Percentiles rank a stretch among this genome's conserved stretches.
Conservation (phyloP, 2,797 vertebrate species). For the Balearica regulorum region DNA sequence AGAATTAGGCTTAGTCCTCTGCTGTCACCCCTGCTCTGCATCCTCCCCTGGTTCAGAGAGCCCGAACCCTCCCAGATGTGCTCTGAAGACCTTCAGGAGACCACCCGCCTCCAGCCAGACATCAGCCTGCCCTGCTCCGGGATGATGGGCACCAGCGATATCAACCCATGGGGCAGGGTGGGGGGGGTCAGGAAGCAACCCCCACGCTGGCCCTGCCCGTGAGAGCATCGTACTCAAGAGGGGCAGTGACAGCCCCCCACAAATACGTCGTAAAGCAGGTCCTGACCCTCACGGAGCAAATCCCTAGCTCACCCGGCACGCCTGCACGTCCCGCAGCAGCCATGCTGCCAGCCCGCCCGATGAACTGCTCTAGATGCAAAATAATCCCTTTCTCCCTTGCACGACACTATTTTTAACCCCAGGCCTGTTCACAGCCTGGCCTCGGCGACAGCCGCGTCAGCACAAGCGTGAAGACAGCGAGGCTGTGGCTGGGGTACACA, state of each 20-base stretch:
- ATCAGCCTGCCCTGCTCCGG: not conserved
- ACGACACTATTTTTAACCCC: not conserved
- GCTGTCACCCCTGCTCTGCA: not conserved
- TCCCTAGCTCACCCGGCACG: accelerated
- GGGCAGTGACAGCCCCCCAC: too few relatives aligned
- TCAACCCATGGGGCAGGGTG: not conserved
- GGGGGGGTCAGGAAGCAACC: not conserved
- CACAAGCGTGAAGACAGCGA: not conserved
- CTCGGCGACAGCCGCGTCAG: not conserved
- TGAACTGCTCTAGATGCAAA: not conserved
- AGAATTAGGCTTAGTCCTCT: not conserved
- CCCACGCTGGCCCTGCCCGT: accelerated
- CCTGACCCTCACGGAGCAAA: not conserved
- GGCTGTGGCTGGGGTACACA: not conserved
- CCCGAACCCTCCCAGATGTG: accelerated
- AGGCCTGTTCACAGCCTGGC: not conserved
- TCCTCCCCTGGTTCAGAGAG: not conserved
- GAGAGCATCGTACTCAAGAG: not conserved
- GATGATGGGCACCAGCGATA: too few relatives aligned
- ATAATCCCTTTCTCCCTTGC: not conserved
- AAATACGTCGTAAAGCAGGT: not conserved
- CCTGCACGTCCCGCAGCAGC: not conserved
- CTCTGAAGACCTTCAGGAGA: not conserved
- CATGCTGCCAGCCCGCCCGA: accelerated
- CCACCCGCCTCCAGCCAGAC: accelerated